Base-by-base conservation (phyloP, 2,888 invertebrate species). In the Pterostichus madidus region DNA sequence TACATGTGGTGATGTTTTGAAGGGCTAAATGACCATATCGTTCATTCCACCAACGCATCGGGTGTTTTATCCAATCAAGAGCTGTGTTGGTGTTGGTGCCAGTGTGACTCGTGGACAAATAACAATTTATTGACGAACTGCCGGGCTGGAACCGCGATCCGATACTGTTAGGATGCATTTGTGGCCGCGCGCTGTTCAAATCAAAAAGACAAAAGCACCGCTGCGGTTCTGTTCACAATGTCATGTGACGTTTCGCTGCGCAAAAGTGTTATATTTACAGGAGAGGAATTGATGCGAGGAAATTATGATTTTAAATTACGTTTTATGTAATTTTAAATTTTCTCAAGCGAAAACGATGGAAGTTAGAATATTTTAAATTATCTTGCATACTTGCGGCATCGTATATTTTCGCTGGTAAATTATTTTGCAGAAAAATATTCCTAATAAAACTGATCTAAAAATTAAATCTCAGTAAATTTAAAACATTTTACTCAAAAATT, bases 51-150 rank as follows among this genome's bases (percentile, higher is more conserved):
- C 52, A 32, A 32, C 32, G 61, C 13, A 13, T 32, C 24, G 61
- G 35, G 68, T 71, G 44, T 71, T 44, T 15, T 17, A 44, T 17
- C 68, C 44, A 71, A 71, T 71, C 68, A 71, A 71, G 68, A 44
- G 44, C 68, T 13, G 44, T 17, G 24, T 17, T 44, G n/a, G 3
- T 32, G 13, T 10, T 49, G 52, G 52, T 52, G n/a, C 13, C 52
- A n/a, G 52, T 64, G 64, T 17, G 15, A 39, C 44, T 46, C 44
- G 64, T 44, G 68, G 44, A 71, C 68, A 71, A 71, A 71, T 71
- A 71, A 71, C 68, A 71, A 71, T 71, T 71, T 71, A 71, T 71
- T 71, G 68, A 71, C 68, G 68, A 71, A 44, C 39, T 44, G 68
- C 39, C 44, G 68, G 39, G 15, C 68, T 71, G 68, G 68, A 44